A percentile compares a stretch with the other conserved stretches of the same genome.
phyloP scores from a whole-genome alignment of 2,113 vertebrate species.

The Cololabis saira region DNA sequence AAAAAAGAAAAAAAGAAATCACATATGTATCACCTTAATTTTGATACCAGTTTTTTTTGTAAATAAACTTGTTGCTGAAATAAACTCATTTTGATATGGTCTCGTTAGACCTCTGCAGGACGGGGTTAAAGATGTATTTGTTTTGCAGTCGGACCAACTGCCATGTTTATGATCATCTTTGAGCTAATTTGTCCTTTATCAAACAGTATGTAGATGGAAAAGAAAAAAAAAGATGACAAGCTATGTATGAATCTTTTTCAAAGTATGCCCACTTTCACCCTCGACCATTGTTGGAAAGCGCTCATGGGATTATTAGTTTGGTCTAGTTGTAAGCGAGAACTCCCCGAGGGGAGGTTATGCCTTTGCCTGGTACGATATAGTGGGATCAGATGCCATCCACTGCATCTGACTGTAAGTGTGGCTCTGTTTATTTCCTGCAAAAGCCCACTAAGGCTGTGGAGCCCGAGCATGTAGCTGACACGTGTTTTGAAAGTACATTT shows the following conservation, averaged over 20 bases:
- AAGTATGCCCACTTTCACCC: conserved; percentile 17
- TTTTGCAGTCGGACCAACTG: too few relatives aligned
- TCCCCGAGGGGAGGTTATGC: conserved; percentile 39
- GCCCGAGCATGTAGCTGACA: too few relatives aligned
- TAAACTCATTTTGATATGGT: too few relatives aligned
- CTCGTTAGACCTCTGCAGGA: too few relatives aligned
- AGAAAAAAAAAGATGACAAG: conserved; percentile 13
- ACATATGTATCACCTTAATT: too few relatives aligned
- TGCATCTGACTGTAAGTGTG: conserved; percentile 22
- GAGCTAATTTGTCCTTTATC: conserved; percentile 9
- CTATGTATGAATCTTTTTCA: conserved; percentile 16
- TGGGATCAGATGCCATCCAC: conserved; percentile 28
- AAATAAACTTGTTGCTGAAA: too few relatives aligned
- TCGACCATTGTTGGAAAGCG: conserved; percentile 18
- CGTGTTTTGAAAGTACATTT: too few relatives aligned
- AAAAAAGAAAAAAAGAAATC: too few relatives aligned
- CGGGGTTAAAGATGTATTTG: too few relatives aligned
- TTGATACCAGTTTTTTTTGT: too few relatives aligned
- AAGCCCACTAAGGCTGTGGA: too few relatives aligned
- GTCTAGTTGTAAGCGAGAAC: conserved; percentile 34
- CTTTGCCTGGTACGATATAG: conserved; percentile 47
- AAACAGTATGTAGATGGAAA: not conserved
- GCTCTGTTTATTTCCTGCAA: too few relatives aligned
- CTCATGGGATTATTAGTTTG: conserved; percentile 40
- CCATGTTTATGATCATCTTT: not conserved